These are phyloP conservation scores for Caloenas nicobarica DNA, from an alignment of 2,113 vertebrate genomes.

Conservation along the genomic window DNA sequence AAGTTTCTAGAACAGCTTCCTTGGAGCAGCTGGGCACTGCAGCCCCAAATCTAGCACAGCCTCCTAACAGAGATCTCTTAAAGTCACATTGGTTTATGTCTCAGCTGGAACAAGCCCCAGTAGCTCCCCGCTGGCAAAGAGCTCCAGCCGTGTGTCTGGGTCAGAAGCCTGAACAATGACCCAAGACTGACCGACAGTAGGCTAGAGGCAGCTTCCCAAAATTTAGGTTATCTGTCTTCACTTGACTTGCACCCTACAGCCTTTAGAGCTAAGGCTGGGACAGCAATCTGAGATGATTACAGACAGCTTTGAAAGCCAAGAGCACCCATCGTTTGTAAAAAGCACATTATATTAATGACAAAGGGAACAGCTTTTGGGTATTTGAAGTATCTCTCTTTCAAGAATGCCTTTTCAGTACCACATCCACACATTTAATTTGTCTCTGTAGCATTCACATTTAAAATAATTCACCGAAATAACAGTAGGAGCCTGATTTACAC, in stretches of 20 bases:
- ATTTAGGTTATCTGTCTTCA: not conserved
- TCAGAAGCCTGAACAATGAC: not conserved
- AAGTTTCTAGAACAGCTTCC: not conserved
- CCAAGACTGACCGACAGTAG: not conserved
- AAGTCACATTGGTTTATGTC: not conserved
- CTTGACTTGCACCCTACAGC: not conserved
- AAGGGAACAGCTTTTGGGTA: not conserved
- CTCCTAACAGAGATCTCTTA: not conserved
- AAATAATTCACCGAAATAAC: constrained; percentile 44
- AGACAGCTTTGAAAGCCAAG: not conserved
- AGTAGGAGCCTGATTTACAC: constrained; percentile 52
- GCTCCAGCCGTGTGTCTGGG: not conserved
- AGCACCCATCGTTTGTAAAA: constrained; percentile 3
- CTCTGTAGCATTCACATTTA: constrained; percentile 14
- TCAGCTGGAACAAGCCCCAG: not conserved
- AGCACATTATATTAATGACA: not conserved
- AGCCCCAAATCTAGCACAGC: not conserved
- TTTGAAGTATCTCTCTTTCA: not conserved
- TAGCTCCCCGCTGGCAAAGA: not conserved
- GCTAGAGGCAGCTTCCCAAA: not conserved
- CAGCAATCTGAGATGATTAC: not conserved
- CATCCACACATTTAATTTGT: not conserved
- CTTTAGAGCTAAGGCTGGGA: not conserved
- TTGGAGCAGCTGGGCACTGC: not conserved
- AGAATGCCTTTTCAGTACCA: not conserved